Evolutionary conservation across 2,797 vertebrate species (phyloP).

Genomic region (Acrossocheilus fasciatus): DNA sequence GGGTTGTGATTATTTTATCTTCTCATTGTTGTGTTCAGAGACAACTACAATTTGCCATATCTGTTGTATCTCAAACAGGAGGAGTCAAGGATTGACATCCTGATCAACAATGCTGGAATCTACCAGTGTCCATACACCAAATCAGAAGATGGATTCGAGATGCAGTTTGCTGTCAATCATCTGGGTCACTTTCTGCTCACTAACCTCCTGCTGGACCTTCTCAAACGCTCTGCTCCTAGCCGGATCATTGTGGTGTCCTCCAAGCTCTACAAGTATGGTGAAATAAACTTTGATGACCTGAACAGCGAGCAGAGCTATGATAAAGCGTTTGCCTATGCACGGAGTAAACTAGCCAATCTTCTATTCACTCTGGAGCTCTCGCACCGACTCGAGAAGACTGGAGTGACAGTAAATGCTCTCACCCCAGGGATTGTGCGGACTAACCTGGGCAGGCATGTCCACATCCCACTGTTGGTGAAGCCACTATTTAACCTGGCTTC

Average conservation of each 20-base stretch:
- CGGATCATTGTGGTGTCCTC: slow-evolving; percentile 90
- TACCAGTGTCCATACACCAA: slow-evolving; percentile 88
- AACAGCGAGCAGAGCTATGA: slow-evolving; percentile 87
- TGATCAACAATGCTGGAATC: slow-evolving; percentile 92
- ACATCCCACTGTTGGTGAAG: slow-evolving; percentile 81
- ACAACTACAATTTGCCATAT: background rate
- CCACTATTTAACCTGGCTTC: slow-evolving; percentile 86
- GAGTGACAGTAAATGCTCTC: slow-evolving; percentile 85
- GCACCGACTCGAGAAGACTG: slow-evolving; percentile 82
- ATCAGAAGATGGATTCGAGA: slow-evolving; percentile 89
- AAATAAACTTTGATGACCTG: slow-evolving; percentile 92
- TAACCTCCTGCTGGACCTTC: slow-evolving; percentile 84
- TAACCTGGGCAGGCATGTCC: slow-evolving; percentile 87
- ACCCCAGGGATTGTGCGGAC: slow-evolving; percentile 90
- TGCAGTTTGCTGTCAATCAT: slow-evolving; percentile 91
- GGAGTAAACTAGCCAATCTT: slow-evolving; percentile 92
- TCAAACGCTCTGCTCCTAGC: slow-evolving; percentile 89
- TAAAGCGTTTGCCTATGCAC: slow-evolving; percentile 86
- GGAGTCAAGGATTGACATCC: slow-evolving; percentile 85
- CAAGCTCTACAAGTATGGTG: slow-evolving; percentile 89
- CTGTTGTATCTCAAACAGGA: slow-evolving; percentile 74
- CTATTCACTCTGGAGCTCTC: slow-evolving; percentile 87
- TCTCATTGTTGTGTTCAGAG: background rate
- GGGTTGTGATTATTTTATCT: background rate
- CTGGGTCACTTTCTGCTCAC: slow-evolving; percentile 90